Evolutionary conservation across 1,140 invertebrate species (phyloP).

Genomic region (Lordiphosa stackelbergi): DNA sequence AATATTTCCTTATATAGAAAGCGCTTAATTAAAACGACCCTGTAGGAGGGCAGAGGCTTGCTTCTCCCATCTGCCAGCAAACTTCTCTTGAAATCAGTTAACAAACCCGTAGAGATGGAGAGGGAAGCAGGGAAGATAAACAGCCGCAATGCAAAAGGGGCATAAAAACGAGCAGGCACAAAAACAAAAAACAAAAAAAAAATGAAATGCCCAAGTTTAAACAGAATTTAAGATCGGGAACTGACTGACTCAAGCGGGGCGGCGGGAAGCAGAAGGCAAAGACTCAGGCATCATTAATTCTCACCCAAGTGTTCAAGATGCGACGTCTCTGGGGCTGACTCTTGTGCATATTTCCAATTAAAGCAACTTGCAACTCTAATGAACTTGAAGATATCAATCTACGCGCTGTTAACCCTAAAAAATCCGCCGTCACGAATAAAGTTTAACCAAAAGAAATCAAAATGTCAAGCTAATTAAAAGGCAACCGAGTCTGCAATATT

Average conservation of each 20-base stretch:
- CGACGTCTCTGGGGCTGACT: slow-evolving; percentile 21
- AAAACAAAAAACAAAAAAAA: slow-evolving; percentile 1
- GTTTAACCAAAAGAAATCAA: slow-evolving; percentile 28
- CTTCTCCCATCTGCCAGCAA: slow-evolving; percentile 6
- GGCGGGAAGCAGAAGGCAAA: slow-evolving; percentile 4
- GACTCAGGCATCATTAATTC: slow-evolving; percentile 72
- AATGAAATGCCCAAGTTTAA: slow-evolving; percentile 56
- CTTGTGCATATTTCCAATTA: slow-evolving; percentile 70
- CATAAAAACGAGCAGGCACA: slow-evolving; percentile 17
- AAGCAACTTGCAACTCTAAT: slow-evolving; percentile 74
- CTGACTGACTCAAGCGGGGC: no score
- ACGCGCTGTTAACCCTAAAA: slow-evolving; percentile 71
- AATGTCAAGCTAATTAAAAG: slow-evolving; percentile 74
- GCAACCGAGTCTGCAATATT: slow-evolving; percentile 42
- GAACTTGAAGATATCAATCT: slow-evolving; percentile 76
- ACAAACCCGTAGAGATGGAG: slow-evolving; percentile 37
- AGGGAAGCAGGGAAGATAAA: slow-evolving; percentile 5
- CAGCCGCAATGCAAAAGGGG: slow-evolving; percentile 19
- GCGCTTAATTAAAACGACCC: slow-evolving; percentile 54
- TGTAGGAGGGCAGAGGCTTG: slow-evolving; percentile 31
- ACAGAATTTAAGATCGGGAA: slow-evolving; percentile 45
- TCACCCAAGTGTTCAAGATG: slow-evolving; percentile 62
- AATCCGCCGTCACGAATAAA: slow-evolving; percentile 28
- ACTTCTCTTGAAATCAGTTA: slow-evolving; percentile 67
- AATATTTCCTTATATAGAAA: slow-evolving; percentile 50